Evolutionary conservation across 2,113 vertebrate species (phyloP).

Genomic region (Pangasianodon hypophthalmus): DNA sequence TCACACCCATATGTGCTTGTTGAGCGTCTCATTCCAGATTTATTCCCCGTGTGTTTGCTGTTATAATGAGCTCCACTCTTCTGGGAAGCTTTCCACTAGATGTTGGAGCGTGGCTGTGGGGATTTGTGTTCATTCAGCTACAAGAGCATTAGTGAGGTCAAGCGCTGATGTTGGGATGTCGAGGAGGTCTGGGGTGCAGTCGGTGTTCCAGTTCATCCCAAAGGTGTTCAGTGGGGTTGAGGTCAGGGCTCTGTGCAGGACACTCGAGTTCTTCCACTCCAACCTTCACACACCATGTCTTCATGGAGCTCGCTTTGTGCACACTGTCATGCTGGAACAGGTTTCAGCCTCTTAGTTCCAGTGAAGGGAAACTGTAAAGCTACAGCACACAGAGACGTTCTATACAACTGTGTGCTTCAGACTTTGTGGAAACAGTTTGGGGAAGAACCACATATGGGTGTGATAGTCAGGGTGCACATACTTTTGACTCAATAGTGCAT

Average conservation of each 20-base stretch:
- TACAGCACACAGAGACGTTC: no score
- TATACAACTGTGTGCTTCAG: no score
- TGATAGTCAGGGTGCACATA: background rate
- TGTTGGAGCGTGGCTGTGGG: background rate
- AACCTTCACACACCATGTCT: no score
- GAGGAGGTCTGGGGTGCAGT: background rate
- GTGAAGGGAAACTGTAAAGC: no score
- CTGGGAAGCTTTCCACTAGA: background rate
- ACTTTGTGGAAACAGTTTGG: background rate
- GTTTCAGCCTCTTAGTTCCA: background rate
- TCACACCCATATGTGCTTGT: background rate
- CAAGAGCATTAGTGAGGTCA: background rate
- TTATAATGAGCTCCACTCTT: background rate
- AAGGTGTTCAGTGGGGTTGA: background rate
- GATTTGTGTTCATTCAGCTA: background rate
- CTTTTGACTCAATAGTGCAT: background rate
- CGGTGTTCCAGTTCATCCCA: background rate
- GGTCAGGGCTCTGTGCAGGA: no score
- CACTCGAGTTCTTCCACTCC: no score
- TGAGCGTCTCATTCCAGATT: background rate
- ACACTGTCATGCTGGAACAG: background rate
- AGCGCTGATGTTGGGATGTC: background rate
- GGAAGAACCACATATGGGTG: background rate
- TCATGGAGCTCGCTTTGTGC: no score
- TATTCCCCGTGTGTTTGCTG: background rate